Base-by-base conservation (phyloP, 2,888 invertebrate genomes). In the Drosophila percnosoma region DNA sequence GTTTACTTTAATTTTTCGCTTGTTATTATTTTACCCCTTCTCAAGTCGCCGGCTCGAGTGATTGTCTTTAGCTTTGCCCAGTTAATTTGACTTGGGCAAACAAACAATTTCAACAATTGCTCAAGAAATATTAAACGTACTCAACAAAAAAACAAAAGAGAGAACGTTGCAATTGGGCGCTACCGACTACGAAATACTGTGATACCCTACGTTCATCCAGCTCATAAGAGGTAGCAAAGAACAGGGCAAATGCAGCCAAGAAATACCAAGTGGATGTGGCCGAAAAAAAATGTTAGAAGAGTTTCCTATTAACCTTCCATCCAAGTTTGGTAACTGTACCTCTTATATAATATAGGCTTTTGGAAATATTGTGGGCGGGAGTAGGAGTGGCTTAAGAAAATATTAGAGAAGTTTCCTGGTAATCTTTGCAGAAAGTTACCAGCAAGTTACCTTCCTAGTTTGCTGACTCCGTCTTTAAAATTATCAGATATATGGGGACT, bases 1-100 rank as follows among this genome's bases (percentile, higher is more conserved):
- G 75, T 84, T 82, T 71, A 66, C 57, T 52, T 75, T 79, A 61
- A 66, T 75, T 52, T 75, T 72, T 59, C 49, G 61, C 33, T 34
- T 71, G 24, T 59, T 54, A 40, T 53, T 71, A 36, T 51, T 59
- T 33, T 60, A 45, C 4, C 21, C 49, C 45, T n/a, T 42, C 13
- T 38, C 29, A n/a, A 53, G 42, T 45, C 53, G 65, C 49, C 38
- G 68, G 53, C 48, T 75, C 45, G 48, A 51, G 11, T 71, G 63
- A 67, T 75, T 75, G 49, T 60, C 53, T 71, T 64, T 21, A 65
- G 78, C 62, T 59, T 65, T 60, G 60, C 61, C 58, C 52, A 52
- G 75, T 65, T 75, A 67, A 80, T 81, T 78, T 68, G 27, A 48
- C 52, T 63, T 62, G 68, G 42, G 66, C 63, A 68, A 69, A 52